phyloP scores from a whole-genome alignment of 2,888 invertebrate genomes.

The Ganaspis brasiliensis region DNA sequence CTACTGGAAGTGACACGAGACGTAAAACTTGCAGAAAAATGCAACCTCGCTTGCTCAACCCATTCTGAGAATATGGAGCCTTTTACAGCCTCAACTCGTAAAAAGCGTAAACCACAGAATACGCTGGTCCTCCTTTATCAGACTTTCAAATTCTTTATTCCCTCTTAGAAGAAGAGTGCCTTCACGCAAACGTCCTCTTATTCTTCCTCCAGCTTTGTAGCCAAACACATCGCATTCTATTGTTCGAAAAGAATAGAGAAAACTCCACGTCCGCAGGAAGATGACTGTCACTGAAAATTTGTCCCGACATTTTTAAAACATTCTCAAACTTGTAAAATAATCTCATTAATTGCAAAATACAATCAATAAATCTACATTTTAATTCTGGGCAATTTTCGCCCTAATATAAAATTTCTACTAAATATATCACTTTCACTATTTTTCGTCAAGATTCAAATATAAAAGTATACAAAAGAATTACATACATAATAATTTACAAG shows the following conservation, averaged over 20 bases:
- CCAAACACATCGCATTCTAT: slow-evolving; percentile 18
- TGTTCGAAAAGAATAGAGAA: slow-evolving; percentile 21
- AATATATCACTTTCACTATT: too few species aligned
- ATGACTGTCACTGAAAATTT: not conserved
- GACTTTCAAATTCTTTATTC: slow-evolving; percentile 44
- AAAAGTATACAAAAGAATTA: too few species aligned
- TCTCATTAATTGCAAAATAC: too few species aligned
- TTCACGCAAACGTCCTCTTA: slow-evolving; percentile 39
- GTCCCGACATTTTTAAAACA: too few species aligned
- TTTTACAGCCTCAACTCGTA: slow-evolving; percentile 39
- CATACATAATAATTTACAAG: too few species aligned
- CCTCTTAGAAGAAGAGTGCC: slow-evolving; percentile 34
- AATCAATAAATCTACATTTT: too few species aligned
- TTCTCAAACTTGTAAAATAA: too few species aligned
- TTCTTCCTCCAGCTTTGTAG: slow-evolving; percentile 22
- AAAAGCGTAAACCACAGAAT: slow-evolving; percentile 35
- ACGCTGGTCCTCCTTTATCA: slow-evolving; percentile 42
- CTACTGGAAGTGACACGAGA: slow-evolving; percentile 35
- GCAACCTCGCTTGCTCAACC: slow-evolving; percentile 20
- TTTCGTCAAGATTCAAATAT: too few species aligned
- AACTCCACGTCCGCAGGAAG: not conserved
- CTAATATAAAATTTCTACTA: too few species aligned
- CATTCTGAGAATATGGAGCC: slow-evolving; percentile 34
- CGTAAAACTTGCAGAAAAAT: slow-evolving; percentile 37
- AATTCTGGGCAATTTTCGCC: too few species aligned